These are phyloP conservation scores for Tipula unca DNA, from an alignment of 2,888 invertebrate species.

Conservation along the genomic window DNA sequence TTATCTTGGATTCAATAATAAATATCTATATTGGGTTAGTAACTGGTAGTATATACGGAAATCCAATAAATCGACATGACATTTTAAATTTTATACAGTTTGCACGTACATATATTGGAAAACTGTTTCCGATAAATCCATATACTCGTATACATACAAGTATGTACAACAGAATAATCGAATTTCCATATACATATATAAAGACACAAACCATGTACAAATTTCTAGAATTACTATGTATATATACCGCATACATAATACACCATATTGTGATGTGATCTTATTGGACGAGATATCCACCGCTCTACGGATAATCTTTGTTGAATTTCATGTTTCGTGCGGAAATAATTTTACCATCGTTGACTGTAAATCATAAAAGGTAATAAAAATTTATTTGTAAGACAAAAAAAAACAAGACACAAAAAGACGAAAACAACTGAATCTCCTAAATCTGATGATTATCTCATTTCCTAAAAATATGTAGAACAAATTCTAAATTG, in stretches of 20 bases:
- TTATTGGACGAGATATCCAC: background rate
- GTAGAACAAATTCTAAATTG: background rate
- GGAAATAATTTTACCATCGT: background rate
- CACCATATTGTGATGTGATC: background rate
- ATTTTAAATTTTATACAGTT: background rate
- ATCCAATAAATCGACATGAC: background rate
- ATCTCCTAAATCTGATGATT: background rate
- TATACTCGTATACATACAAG: too few species aligned
- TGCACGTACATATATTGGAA: background rate
- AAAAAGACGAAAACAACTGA: background rate
- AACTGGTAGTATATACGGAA: background rate
- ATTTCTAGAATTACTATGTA: too few species aligned
- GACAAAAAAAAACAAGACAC: background rate
- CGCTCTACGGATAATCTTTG: background rate
- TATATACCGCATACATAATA: background rate
- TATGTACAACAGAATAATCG: background rate
- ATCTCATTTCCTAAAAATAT: constrained; percentile 8
- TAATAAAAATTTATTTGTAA: background rate
- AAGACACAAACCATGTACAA: background rate
- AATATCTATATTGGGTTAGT: background rate
- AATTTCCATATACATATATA: background rate
- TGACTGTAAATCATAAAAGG: background rate
- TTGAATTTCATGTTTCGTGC: background rate
- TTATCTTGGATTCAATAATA: background rate
- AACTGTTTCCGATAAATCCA: background rate